Evolutionary conservation across 2,797 vertebrate species (phyloP), one percentile per base, ranked within the genome.

Genomic region (Acrocephalus scirpaceus): DNA sequence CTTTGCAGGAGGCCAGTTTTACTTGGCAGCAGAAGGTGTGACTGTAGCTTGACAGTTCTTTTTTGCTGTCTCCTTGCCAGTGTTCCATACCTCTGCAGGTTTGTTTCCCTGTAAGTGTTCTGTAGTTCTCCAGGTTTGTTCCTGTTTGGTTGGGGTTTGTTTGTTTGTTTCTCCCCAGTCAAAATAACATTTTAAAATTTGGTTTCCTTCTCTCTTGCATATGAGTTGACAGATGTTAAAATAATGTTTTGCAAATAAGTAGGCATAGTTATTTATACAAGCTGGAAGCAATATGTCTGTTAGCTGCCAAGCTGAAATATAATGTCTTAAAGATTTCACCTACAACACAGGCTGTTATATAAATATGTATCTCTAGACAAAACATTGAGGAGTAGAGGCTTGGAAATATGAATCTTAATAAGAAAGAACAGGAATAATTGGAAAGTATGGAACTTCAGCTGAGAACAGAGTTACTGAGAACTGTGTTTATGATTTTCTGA

Each of bases 351-450:
- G 64, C 65, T 84, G 22, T 42, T 16, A 19, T 14, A 60, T 42
- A 80, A 83, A 71, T 44, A 88, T 36, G 7, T 76, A 40, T 74
- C 22, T 94, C 47, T 71, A 86, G 56, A 51, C 36, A 78, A 77
- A 80, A 86, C 34, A 11, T 48, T 90, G 38, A 96, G 51, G 30
- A 71, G 25, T 57, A 64, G 61, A 93, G 29, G 50, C 71, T 91
- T 92, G 87, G 65, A 90, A 97, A 88, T 95, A 78, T 0, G 8
- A 79, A 61, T 77, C 34, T 89, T 66, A 26, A 44, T 53, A 76
- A 56, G 74, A 92, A 95, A 78, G 47, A 83, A 48, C 13, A 86
- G 64, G 87, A 96, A 96, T 91, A 95, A 71, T 42, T 78, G 21
- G 51, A 32, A 78, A 93, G 34, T 79, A 86, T 56, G 60, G 42